Conservation (phyloP, 2,797 vertebrate species). For the Taenioides sp. region DNA sequence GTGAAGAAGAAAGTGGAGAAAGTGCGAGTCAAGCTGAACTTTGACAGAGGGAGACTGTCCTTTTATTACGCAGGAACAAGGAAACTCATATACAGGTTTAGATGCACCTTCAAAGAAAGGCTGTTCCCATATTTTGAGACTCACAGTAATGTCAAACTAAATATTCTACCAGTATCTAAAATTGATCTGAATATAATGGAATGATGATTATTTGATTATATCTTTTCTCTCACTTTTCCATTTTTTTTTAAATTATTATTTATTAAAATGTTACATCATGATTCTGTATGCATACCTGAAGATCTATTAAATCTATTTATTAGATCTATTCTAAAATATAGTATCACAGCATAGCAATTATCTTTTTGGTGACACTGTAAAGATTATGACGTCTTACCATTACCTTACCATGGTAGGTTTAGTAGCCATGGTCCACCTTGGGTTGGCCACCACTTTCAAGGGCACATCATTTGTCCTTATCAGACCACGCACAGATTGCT, state of each 20-base stretch:
- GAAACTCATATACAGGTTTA: not conserved
- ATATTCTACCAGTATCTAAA: not conserved
- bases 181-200: not conserved
- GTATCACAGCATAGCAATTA: too few relatives aligned
- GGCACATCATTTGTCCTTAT: constrained; percentile 35
- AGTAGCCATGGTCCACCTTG: not conserved
- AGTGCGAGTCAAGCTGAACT: not conserved
- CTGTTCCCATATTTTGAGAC: constrained; percentile 3
- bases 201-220: not conserved
- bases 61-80: not conserved
- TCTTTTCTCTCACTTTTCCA: too few relatives aligned
- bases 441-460: constrained; percentile 21
- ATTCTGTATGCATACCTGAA: too few relatives aligned
- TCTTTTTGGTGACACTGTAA: too few relatives aligned
- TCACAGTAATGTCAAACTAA: constrained; percentile 1
- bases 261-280: too few relatives aligned
- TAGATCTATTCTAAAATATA: too few relatives aligned
- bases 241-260: too few relatives aligned
- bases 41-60: not conserved
- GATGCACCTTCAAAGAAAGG: not conserved
- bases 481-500: constrained; percentile 38
- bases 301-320: too few relatives aligned
- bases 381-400: too few relatives aligned
- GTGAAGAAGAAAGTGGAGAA: not conserved
- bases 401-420: not conserved